Evolutionary conservation across 2,113 vertebrate species (phyloP).

Genomic region (Xyrauchen texanus): DNA sequence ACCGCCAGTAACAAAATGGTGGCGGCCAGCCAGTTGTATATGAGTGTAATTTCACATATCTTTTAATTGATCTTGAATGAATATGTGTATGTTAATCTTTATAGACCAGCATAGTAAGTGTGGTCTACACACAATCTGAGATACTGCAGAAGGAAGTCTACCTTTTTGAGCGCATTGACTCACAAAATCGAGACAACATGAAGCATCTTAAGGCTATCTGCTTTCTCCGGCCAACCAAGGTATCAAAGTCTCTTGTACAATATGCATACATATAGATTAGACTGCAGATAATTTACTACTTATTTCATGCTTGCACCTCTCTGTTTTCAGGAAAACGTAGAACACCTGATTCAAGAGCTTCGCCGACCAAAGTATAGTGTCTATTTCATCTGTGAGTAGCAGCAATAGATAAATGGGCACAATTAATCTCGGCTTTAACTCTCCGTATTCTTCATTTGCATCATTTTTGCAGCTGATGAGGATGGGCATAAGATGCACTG

Average conservation of each 20-base stretch:
- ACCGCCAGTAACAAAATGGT: no score
- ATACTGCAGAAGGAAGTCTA: conserved; percentile 97
- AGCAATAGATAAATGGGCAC: background rate
- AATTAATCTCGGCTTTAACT: background rate
- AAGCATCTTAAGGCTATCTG: conserved; percentile 95
- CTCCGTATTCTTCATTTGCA: no score
- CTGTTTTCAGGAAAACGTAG: conserved; percentile 86
- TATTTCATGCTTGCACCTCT: background rate
- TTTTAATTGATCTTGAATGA: background rate
- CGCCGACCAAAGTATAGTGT: conserved; percentile 90
- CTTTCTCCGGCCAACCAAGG: conserved; percentile 92
- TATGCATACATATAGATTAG: no score
- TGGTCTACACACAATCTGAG: conserved; percentile 97
- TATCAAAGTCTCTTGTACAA: conserved; percentile 50
- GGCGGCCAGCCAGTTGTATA: no score
- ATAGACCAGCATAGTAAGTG: conserved; percentile 90
- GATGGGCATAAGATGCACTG: background rate
- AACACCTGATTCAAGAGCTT: conserved; percentile 88
- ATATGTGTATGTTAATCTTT: conserved; percentile 6
- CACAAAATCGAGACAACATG: conserved; percentile 87
- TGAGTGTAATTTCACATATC: background rate
- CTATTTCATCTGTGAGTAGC: conserved; percentile 91
- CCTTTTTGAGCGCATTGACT: conserved; percentile 93
- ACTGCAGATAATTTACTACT: no score
- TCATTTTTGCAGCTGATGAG: no score